Base-by-base conservation (phyloP, 2,797 vertebrate genomes). In the Alosa sapidissima region DNA sequence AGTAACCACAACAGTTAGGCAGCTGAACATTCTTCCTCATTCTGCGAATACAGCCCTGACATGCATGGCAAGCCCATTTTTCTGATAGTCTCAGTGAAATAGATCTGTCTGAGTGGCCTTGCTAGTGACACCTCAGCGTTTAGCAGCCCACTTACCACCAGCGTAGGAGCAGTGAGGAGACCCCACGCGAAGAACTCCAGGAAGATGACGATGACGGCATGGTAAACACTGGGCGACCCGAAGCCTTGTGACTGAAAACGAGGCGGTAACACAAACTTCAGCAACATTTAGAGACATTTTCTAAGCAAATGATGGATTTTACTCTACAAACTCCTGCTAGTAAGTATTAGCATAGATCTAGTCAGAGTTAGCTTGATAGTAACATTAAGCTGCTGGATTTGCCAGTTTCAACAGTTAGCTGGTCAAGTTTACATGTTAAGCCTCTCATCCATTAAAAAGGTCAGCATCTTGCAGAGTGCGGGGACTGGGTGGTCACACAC, bases 151-250 rank as follows among this genome's bases (percentile, higher is more conserved):
- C 95, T 95, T 93, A 97, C 97, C 95, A 95, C 95, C 86, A 97
- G 91, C 2, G 96, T 97, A 49, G 97, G 97, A 0, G 97, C 96
- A 19, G 97, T 97, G 89, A 97, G 86, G 75, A 97, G 92, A 88
- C 97, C 97, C 97, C 97, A 97, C 0, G 97, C 97, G 90, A 97
- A 97, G 88, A 97, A 97, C 89, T 97, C 97, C 94, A 97, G 91
- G 91, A 97, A 97, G 91, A 97, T 97, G 89, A 97, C 96, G 1
- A 97, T 97, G 81, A 97, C 96, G 13, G 97, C 97, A 0, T 97
- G 97, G 92, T 97, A 97, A 84, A 97, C 96, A 89, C 96, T 97
- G 33, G 97, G 97, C 55, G 96, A 94, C 65, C 97, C 96, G 86
- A 97, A 96, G 90, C 96, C 96, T 94, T 97, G 96, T 89, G 97